phyloP scores from a whole-genome alignment of 2,113 vertebrate species.

The Brachyhypopomus occidentalis region DNA sequence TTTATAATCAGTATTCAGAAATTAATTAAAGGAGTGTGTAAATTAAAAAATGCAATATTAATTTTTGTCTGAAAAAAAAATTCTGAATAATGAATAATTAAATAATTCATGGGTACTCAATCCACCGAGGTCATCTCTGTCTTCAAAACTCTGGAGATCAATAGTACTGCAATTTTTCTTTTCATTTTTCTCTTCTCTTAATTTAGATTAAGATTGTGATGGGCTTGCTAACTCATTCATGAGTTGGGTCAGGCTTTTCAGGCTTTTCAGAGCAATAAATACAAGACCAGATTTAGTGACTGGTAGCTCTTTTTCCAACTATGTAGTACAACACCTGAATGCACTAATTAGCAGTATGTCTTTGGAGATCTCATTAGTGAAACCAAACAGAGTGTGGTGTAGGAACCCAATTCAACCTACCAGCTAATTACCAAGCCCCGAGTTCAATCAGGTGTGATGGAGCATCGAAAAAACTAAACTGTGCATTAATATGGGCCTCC shows the following conservation, averaged over 20 bases:
- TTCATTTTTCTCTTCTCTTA: neutral
- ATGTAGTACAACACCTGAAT: neutral
- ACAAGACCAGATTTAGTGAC: neutral
- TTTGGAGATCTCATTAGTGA: slow-evolving; percentile 12
- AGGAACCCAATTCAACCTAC: neutral
- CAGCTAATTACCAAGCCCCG: neutral
- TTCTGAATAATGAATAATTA: neutral
- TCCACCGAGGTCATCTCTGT: neutral
- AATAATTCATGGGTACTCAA: neutral
- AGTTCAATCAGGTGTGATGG: neutral
- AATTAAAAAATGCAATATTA: neutral
- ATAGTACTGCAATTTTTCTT: neutral
- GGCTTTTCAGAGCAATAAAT: too few species aligned
- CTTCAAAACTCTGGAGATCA: neutral
- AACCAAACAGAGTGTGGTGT: neutral
- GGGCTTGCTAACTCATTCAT: neutral
- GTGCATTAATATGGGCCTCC: neutral
- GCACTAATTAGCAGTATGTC: neutral
- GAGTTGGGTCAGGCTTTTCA: neutral
- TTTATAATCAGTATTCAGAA: neutral
- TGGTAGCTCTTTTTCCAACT: neutral
- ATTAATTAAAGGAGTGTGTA: neutral
- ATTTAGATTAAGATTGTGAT: neutral
- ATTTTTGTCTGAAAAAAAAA: neutral
- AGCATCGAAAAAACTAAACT: neutral